These are phyloP conservation scores for Microcebus murinus DNA, from an alignment of 2,113 vertebrate genomes.

Conservation along the genomic window DNA sequence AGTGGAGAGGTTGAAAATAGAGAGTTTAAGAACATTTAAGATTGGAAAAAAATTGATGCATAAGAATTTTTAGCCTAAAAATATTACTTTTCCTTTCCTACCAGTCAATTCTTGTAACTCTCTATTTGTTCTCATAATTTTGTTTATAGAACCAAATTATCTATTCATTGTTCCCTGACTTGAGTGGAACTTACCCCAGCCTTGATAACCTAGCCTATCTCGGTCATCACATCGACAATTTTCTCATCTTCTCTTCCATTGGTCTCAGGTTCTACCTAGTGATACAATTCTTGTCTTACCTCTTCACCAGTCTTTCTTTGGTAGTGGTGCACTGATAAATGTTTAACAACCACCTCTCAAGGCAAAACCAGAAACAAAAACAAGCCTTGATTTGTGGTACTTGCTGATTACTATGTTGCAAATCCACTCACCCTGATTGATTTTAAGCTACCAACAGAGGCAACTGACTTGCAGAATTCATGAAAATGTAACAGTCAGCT, in stretches of 20 bases:
- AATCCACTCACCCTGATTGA: neutral
- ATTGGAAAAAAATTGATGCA: conserved; percentile 5
- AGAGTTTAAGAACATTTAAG: neutral
- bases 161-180: neutral
- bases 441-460: neutral
- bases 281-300: neutral
- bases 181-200: neutral
- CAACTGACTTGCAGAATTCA: neutral
- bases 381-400: neutral
- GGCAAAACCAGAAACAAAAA: neutral
- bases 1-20: neutral
- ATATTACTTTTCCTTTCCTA: neutral
- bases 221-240: neutral
- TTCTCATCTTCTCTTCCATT: neutral
- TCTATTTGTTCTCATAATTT: neutral
- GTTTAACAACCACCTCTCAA: neutral
- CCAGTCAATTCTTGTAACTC: neutral
- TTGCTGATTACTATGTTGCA: neutral
- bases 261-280: neutral
- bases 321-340: neutral
- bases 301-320: neutral
- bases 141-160: neutral
- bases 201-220: neutral
- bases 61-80: neutral
- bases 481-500: neutral